These are phyloP conservation scores for Rhagologus leucostigma DNA, from an alignment of 2,113 vertebrate genomes.

Conservation along the genomic window DNA sequence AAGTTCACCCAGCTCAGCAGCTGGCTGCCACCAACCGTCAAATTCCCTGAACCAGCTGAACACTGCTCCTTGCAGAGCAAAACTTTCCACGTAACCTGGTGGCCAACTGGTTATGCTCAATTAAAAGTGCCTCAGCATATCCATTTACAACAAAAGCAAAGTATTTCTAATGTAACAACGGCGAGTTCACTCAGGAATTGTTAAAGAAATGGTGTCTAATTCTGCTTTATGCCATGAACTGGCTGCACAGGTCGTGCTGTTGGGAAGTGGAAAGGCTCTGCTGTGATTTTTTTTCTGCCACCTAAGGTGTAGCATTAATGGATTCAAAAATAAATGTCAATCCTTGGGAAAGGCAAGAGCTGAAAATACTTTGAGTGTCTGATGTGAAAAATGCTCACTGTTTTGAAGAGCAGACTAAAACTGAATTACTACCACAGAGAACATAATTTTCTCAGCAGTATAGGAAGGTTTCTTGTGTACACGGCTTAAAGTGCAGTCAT, in stretches of 20 bases:
- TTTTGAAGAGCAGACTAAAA: neutral
- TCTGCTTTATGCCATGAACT: neutral
- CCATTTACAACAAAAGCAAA: neutral
- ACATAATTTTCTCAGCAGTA: neutral
- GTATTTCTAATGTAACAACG: neutral
- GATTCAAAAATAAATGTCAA: neutral
- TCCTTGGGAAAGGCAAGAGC: neutral
- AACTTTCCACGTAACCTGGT: neutral
- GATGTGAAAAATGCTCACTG: neutral
- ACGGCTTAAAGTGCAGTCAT: neutral
- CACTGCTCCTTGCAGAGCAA: neutral
- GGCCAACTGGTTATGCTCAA: neutral
- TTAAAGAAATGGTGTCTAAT: neutral
- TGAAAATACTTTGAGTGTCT: neutral
- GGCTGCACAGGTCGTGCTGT: fast-evolving
- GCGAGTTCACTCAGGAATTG: neutral
- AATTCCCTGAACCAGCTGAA: neutral
- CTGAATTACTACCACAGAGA: neutral
- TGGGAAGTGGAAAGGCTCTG: neutral
- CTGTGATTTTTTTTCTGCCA: neutral
- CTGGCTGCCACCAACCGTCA: neutral
- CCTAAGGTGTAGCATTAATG: neutral
- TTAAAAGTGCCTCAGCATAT: neutral
- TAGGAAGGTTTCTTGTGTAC: neutral
- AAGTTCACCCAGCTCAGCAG: slow-evolving; percentile 2